Conservation (phyloP, 2,888 invertebrate genomes). For the Marronus borbonicus region DNA sequence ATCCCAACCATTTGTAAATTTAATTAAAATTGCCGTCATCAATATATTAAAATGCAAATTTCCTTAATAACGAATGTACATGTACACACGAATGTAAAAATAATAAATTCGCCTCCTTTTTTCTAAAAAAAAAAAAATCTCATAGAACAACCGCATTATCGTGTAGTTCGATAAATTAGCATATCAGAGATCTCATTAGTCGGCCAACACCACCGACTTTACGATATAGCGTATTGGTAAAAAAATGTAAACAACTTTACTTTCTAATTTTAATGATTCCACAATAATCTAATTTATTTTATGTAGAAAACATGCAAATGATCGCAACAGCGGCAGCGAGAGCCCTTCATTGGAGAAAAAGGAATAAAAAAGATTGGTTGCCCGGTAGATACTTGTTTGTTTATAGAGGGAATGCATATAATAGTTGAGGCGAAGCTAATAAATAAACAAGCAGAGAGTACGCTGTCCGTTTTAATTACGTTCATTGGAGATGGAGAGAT, state of each 20-base stretch:
- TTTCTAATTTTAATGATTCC: slow-evolving; percentile 48
- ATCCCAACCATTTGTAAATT: not conserved
- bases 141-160: slow-evolving; percentile 8
- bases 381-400: slow-evolving; percentile 57
- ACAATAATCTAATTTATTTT: slow-evolving; percentile 48
- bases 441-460: slow-evolving; percentile 65
- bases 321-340: not conserved
- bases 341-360: slow-evolving; percentile 9
- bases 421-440: slow-evolving; percentile 63
- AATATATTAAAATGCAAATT: not conserved
- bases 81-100: too few species aligned
- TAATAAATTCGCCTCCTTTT: slow-evolving; percentile 11
- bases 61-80: not conserved
- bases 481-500: slow-evolving; percentile 68
- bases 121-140: not conserved
- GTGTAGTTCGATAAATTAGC: slow-evolving; percentile 19
- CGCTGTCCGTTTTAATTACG: slow-evolving; percentile 69
- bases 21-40: not conserved
- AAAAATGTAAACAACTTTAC: slow-evolving; percentile 19
- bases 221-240: not conserved
- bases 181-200: slow-evolving; percentile 30
- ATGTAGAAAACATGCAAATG: slow-evolving; percentile 42
- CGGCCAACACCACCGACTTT: slow-evolving; percentile 14
- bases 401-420: slow-evolving; percentile 59
- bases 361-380: slow-evolving; percentile 7